Percentiles rank a stretch among this genome's conserved stretches.
Evolutionary conservation across 2,888 invertebrate species (phyloP).

Genomic region (Abrostola triplasia): DNA sequence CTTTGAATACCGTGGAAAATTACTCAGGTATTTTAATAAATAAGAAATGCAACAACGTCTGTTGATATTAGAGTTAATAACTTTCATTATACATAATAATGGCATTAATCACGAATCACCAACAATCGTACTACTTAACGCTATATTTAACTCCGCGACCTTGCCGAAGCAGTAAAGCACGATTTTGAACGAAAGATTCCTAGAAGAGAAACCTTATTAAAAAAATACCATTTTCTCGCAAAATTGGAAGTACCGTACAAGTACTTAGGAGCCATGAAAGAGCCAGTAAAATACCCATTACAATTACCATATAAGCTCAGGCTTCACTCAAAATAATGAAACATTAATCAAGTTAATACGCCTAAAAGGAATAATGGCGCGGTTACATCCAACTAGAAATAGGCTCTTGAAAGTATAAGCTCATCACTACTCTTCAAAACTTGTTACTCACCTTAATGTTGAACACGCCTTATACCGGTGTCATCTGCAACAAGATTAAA

Average conservation of each 20-base stretch:
- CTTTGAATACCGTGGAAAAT: no score
- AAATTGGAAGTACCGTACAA: slow-evolving; percentile 23
- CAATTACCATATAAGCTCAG: slow-evolving; percentile 39
- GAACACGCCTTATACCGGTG: slow-evolving; percentile 43
- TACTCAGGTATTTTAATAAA: background rate
- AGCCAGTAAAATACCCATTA: slow-evolving; percentile 44
- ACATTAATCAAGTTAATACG: slow-evolving; percentile 59
- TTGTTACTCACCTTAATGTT: slow-evolving; percentile 57
- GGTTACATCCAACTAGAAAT: slow-evolving; percentile 49
- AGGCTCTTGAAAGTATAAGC: slow-evolving; percentile 35
- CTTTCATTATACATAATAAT: background rate
- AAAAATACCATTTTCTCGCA: slow-evolving; percentile 25
- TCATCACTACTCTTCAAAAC: slow-evolving; percentile 5
- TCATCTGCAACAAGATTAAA: slow-evolving; percentile 63
- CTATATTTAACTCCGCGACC: background rate
- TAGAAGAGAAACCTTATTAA: slow-evolving; percentile 14
- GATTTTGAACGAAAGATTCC: background rate
- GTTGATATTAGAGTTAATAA: background rate
- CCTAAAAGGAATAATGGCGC: slow-evolving; percentile 43
- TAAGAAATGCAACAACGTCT: background rate
- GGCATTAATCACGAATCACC: background rate
- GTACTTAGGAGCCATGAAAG: slow-evolving; percentile 12
- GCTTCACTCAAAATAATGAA: slow-evolving; percentile 60
- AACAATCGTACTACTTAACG: background rate
- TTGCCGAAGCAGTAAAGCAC: background rate